Base-by-base conservation (phyloP, 2,113 vertebrate species). In the Callospermophilus lateralis region DNA sequence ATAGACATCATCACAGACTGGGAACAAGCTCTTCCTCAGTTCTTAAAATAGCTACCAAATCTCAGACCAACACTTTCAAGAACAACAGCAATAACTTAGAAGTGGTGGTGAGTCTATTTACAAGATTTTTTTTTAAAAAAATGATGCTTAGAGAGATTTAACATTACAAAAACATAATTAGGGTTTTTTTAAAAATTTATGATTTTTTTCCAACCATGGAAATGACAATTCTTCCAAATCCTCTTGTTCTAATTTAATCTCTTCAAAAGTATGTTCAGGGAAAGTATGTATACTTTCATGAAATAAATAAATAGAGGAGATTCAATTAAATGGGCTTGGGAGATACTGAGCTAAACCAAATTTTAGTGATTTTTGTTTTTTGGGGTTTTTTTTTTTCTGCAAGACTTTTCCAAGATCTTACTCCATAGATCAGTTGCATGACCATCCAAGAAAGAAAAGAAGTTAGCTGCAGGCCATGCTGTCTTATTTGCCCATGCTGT, bases 401-500 rank as follows among this genome's bases (percentile, higher is more conserved):
- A 45, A 30, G 70, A 70, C 39, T 68, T 83, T 34, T 88, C 73
- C n/a, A 55, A 58, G n/a, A 24, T 24, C 34, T 73, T 16, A 9
- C n/a, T 30, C 17, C 3, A 2, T 26, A 26, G 37, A 34, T 45
- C 53, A 65, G 55, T 1, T 7, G 10, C 24, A 11, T 9, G 65
- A 16, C 1, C 42, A 32, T 70, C 37, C 11, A 30, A 24, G 32
- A 53, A 9, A 32, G 0, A 19, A 19, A 15, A 9, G 13, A n/a
- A 11, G 0, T 0, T 0, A 7, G 13, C 7, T 19, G 3, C 11
- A 1, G 1, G 2, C 45, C 45, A 39, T 37, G 6, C 26, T 42
- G n/a, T 0, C 22, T 3, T 8, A 4, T 2, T 12, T 26, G 63
- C 0, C 26, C 34, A 0, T 0, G 3, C 30, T 8, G 20, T 3